phyloP scores from a whole-genome alignment of 2,888 invertebrate genomes.

The Eurytoma californica region DNA sequence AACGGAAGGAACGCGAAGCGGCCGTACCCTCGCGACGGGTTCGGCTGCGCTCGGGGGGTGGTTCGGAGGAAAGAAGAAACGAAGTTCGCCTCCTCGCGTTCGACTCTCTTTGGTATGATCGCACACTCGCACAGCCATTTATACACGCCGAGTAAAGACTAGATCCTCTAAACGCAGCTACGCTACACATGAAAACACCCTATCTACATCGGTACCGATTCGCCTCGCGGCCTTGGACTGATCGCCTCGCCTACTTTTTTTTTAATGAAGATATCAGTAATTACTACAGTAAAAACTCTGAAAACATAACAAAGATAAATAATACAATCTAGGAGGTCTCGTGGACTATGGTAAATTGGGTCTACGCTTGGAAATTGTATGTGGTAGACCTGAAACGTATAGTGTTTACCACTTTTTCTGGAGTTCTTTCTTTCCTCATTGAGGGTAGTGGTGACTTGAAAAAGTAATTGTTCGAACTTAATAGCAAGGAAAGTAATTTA shows the following conservation, averaged over 20 bases:
- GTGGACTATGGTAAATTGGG: no score
- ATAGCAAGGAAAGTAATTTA: no score
- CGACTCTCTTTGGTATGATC: constrained; percentile 30
- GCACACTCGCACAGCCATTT: constrained; percentile 61
- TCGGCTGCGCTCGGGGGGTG: no score
- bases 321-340: constrained; percentile 24
- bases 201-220: constrained; percentile 71
- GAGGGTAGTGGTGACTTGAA: no score
- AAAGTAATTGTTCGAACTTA: no score
- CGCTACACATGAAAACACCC: constrained; percentile 74
- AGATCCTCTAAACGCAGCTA: constrained; percentile 71
- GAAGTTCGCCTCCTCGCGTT: neutral
- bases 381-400: no score
- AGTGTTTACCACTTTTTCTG: no score
- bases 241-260: neutral
- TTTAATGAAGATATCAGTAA: neutral
- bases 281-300: constrained; percentile 47
- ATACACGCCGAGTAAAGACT: constrained; percentile 67
- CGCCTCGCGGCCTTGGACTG: constrained; percentile 54
- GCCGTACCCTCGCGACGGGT: no score
- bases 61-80: no score
- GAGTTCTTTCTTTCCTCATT: no score
- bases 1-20: no score
- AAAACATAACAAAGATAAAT: constrained; percentile 56
- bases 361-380: no score